phyloP scores from a whole-genome alignment of 2,113 vertebrate species.

The Carassius carassius region DNA sequence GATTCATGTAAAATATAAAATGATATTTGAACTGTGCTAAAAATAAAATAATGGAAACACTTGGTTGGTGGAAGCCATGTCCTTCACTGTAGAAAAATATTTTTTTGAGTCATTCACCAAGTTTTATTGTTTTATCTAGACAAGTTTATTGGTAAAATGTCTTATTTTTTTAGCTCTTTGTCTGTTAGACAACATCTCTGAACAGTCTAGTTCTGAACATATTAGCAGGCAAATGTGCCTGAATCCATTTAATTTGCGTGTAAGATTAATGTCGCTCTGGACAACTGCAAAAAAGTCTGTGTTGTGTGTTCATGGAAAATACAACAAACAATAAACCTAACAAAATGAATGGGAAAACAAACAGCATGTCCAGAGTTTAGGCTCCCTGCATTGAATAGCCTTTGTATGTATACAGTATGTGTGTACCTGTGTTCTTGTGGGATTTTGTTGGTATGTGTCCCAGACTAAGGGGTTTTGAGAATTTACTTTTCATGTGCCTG shows the following conservation, averaged over 20 bases:
- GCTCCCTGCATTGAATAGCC: neutral
- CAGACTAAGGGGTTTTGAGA: conserved; percentile 1
- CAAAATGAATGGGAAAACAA: conserved; percentile 24
- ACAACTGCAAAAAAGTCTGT: neutral
- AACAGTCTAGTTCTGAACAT: neutral
- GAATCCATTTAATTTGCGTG: neutral
- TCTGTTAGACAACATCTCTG: neutral
- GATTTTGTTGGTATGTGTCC: neutral
- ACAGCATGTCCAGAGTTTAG: neutral
- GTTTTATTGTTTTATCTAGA: neutral
- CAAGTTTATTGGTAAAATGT: neutral
- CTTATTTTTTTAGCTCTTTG: neutral
- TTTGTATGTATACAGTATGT: neutral
- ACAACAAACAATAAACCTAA: conserved; percentile 6
- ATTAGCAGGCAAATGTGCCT: neutral
- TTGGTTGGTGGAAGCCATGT: neutral
- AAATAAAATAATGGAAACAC: neutral
- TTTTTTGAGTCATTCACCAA: neutral
- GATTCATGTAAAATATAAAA: neutral
- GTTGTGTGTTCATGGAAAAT: conserved; percentile 4
- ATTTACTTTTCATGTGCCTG: conserved; percentile 2
- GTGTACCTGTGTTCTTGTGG: conserved; percentile 11
- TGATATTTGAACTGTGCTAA: neutral
- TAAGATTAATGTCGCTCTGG: neutral
- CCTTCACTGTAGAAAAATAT: neutral